Conservation (phyloP, 1,140 invertebrate species). For the Coboldia fuscipes region DNA sequence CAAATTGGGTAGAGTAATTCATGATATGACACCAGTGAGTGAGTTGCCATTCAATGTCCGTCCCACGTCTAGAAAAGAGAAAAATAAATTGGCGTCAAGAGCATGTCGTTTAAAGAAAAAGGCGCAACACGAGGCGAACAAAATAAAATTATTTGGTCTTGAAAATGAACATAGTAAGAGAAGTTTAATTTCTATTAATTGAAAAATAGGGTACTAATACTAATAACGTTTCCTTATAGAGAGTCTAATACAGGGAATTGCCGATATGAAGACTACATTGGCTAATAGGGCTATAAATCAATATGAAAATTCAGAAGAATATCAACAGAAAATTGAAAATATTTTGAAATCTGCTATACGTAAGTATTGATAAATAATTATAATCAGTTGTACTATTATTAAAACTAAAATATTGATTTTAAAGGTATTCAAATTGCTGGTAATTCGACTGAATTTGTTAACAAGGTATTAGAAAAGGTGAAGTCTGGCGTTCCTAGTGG, state of each 20-base stretch:
- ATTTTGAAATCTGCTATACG: conserved; percentile 36
- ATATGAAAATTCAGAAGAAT: conserved; percentile 31
- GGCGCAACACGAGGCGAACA: conserved; percentile 86
- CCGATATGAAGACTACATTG: conserved; percentile 38
- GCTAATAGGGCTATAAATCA: conserved; percentile 32
- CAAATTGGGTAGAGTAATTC: conserved; percentile 75
- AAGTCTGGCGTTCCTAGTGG: conserved; percentile 38
- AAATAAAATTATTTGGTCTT: conserved; percentile 82
- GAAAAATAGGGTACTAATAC: too few relatives aligned
- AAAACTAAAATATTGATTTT: conserved; percentile 15
- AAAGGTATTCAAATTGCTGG: conserved; percentile 58
- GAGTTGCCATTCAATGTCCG: conserved; percentile 76
- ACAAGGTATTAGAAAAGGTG: conserved; percentile 59
- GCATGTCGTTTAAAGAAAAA: conserved; percentile 90
- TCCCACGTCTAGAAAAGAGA: conserved; percentile 87
- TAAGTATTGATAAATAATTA: conserved; percentile 21
- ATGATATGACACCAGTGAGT: conserved; percentile 86
- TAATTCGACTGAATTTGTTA: conserved; percentile 68
- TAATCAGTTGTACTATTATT: conserved; percentile 1
- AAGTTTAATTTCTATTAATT: not conserved
- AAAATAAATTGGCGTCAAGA: conserved; percentile 91
- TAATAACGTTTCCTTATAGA: too few relatives aligned
- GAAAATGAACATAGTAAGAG: conserved; percentile 83
- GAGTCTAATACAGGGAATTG: conserved; percentile 40
- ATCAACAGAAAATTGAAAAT: conserved; percentile 42